A percentile compares a stretch with the other conserved stretches of the same genome.
Conservation (phyloP, 2,888 invertebrate species). For the Nomada ferruginata region DNA sequence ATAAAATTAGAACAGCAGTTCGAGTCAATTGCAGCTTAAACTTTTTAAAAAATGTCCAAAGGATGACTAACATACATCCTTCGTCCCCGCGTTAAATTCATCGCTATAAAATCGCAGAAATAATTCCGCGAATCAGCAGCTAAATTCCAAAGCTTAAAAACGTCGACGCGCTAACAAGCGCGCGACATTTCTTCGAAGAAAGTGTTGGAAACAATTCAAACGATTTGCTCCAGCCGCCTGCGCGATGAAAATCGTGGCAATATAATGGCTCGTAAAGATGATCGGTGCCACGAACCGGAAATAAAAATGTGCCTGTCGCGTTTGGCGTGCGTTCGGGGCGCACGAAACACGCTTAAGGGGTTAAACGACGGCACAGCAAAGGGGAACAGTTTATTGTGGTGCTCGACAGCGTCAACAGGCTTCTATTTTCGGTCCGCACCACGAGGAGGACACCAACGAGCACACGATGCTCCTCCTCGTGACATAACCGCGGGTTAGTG, state of each 20-base stretch:
- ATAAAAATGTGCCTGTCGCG: neutral
- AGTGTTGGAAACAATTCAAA: conserved; percentile 7
- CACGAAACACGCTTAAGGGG: conserved; percentile 37
- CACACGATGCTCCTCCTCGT: conserved; percentile 69
- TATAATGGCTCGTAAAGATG: conserved; percentile 6
- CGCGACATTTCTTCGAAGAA: neutral
- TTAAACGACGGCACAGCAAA: conserved; percentile 59
- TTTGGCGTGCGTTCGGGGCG: conserved; percentile 13
- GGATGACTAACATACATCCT: no score
- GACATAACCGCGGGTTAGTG: conserved; percentile 80
- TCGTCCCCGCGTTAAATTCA: neutral
- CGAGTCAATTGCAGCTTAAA: no score
- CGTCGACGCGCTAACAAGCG: neutral
- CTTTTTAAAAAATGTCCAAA: no score
- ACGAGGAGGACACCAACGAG: conserved; percentile 68
- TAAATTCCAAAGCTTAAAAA: neutral
- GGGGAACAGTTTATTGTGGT: conserved; percentile 67
- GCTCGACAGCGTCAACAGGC: conserved; percentile 67
- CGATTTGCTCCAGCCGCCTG: neutral
- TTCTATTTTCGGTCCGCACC: conserved; percentile 76
- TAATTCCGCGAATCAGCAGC: neutral
- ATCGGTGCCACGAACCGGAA: conserved; percentile 29
- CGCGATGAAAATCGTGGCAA: neutral
- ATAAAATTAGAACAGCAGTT: no score
- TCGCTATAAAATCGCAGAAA: neutral